Evolutionary conservation across 2,113 vertebrate genomes (phyloP).

Genomic region (Carassius gibelio): DNA sequence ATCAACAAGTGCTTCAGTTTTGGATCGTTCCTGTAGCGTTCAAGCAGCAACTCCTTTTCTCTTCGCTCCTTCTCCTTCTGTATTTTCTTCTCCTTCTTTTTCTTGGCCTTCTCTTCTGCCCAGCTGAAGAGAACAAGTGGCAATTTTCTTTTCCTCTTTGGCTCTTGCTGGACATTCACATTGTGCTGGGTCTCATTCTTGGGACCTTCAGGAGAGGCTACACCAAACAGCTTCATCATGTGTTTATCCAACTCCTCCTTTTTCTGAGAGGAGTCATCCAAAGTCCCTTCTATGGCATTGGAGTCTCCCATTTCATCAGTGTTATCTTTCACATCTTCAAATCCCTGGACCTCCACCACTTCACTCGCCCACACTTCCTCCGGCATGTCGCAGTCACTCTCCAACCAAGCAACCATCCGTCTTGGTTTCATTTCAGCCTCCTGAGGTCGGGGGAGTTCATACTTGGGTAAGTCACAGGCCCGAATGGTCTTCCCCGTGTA

Average conservation of each 20-base stretch:
- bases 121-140: not conserved
- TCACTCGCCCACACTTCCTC: too few relatives aligned
- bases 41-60: not conserved
- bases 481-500: not conserved
- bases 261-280: too few relatives aligned
- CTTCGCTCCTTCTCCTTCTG: not conserved
- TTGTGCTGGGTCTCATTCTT: too few relatives aligned
- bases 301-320: too few relatives aligned
- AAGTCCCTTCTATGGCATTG: too few relatives aligned
- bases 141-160: too few relatives aligned
- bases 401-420: not conserved
- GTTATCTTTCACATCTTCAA: not conserved
- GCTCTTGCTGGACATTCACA: too few relatives aligned
- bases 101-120: not conserved
- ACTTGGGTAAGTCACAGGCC: not conserved
- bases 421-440: not conserved
- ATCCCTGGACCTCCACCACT: not conserved
- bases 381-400: too few relatives aligned
- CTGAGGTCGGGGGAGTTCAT: not conserved
- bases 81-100: not conserved
- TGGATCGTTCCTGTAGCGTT: not conserved
- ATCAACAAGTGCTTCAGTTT: not conserved
- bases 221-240: too few relatives aligned
- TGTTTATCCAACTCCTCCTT: too few relatives aligned
- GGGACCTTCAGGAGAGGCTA: too few relatives aligned